These are phyloP conservation scores for Mycetomoellerius zeteki DNA, from an alignment of 1,140 invertebrate species.

Conservation along the genomic window DNA sequence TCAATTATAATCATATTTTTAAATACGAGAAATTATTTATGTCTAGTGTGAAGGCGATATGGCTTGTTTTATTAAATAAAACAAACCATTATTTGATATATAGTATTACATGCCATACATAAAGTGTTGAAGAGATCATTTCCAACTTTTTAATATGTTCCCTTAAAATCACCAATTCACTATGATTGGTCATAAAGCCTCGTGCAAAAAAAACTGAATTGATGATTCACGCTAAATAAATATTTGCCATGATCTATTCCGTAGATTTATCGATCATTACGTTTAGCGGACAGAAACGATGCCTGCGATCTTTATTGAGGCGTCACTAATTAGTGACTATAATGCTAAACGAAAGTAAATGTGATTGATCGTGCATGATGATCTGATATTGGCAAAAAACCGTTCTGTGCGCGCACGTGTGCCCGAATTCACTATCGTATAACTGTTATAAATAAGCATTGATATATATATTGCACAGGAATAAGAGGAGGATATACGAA, in stretches of 20 bases:
- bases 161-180: background rate
- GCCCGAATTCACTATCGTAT: background rate
- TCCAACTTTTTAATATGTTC: background rate
- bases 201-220: background rate
- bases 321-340: slow-evolving; percentile 63
- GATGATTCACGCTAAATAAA: background rate
- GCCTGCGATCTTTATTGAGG: slow-evolving; percentile 63
- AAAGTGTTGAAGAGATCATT: background rate
- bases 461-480: slow-evolving; percentile 5
- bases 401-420: background rate
- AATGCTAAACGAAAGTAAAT: slow-evolving; percentile 54
- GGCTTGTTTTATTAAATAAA: no score
- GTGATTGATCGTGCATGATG: slow-evolving; percentile 49
- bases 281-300: slow-evolving; percentile 20
- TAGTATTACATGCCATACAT: background rate
- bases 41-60: no score
- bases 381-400: slow-evolving; percentile 57
- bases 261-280: slow-evolving; percentile 53
- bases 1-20: no score
- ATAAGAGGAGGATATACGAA: slow-evolving; percentile 21
- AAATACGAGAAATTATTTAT: no score
- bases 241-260: background rate
- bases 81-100: no score
- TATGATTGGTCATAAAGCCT: background rate
- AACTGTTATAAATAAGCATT: slow-evolving; percentile 66